phyloP scores from a whole-genome alignment of 2,797 vertebrate genomes.

The Spinus olivaceus region DNA sequence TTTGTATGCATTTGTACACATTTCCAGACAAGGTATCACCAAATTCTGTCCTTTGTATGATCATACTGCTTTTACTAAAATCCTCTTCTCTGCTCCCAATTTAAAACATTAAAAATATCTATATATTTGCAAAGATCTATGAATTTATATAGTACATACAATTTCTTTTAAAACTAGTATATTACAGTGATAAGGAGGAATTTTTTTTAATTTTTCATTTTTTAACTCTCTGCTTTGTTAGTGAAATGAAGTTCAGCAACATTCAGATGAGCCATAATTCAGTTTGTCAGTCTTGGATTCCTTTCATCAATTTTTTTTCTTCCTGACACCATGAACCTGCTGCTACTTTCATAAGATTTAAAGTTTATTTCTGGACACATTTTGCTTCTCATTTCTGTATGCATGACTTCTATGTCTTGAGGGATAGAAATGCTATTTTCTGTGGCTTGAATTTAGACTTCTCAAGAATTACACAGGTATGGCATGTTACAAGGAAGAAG shows the following conservation, averaged over 20 bases:
- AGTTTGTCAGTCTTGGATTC: conserved; percentile 43
- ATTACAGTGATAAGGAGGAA: not conserved
- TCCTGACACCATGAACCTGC: conserved; percentile 48
- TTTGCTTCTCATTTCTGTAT: conserved; percentile 44
- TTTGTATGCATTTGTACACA: not conserved
- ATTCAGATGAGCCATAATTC: conserved; percentile 22
- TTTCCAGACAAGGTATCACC: not conserved
- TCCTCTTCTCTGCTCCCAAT: not conserved
- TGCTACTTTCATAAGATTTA: conserved; percentile 53
- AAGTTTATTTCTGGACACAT: conserved; percentile 43
- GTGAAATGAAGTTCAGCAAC: conserved; percentile 5
- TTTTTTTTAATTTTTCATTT: not conserved
- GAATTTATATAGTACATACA: not conserved
- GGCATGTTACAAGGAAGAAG: not conserved
- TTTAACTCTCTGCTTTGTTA: conserved; percentile 7
- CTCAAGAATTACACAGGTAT: not conserved
- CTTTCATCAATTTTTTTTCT: conserved; percentile 37
- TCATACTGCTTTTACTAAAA: not conserved
- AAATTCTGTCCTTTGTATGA: not conserved
- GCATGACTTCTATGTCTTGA: conserved; percentile 31
- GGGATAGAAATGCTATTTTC: conserved; percentile 5
- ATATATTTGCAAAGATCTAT: not conserved
- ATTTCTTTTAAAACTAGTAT: not conserved
- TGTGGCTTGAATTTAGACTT: conserved; percentile 4
- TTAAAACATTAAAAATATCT: not conserved